Percentiles rank a stretch among this genome's conserved stretches.
phyloP scores from a whole-genome alignment of 2,797 vertebrate species.

The Erethizon dorsatum region DNA sequence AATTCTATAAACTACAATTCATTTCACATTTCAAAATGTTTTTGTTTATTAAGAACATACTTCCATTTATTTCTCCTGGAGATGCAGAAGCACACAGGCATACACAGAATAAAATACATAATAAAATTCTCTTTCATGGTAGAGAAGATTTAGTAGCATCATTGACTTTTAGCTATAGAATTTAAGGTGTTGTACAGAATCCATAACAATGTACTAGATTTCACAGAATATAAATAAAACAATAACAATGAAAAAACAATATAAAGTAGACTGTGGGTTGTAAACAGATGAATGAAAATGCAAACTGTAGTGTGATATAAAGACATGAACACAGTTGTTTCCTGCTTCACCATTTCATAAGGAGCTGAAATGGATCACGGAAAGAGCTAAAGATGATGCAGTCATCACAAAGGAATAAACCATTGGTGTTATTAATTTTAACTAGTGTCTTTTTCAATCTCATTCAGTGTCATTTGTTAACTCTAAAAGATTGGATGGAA shows the following conservation, averaged over 20 bases:
- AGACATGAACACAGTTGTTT: fast-evolving
- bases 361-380: neutral
- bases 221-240: neutral
- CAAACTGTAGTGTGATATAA: neutral
- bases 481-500: neutral
- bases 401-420: neutral
- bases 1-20: neutral
- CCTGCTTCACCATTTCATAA: neutral
- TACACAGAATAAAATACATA: neutral
- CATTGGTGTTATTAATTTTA: neutral
- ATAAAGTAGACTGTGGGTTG: neutral
- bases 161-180: neutral
- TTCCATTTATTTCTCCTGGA: neutral
- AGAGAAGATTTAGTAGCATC: neutral
- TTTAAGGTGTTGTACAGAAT: neutral
- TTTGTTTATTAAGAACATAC: neutral
- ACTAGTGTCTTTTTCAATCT: neutral
- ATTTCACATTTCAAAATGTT: neutral
- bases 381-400: neutral
- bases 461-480: neutral
- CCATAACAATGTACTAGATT: neutral
- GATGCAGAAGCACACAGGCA: neutral
- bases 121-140: neutral
- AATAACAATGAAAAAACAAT: neutral
- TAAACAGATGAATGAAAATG: neutral